phyloP scores from a whole-genome alignment of 1,140 invertebrate species.

The Microvelia longipes region DNA sequence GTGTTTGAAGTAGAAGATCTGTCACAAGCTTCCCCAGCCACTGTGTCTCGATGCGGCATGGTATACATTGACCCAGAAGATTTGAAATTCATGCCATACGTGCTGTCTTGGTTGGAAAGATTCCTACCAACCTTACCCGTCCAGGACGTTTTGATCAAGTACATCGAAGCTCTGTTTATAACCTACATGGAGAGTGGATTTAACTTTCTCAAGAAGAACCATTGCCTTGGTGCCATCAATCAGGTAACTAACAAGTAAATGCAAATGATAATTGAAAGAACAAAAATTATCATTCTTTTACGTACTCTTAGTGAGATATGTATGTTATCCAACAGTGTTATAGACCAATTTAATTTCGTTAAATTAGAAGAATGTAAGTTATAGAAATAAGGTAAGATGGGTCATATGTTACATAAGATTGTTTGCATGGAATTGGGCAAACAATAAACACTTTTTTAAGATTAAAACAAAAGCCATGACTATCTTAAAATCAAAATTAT shows the following conservation, averaged over 20 bases:
- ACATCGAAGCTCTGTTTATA: slow-evolving; percentile 43
- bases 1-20: slow-evolving; percentile 81
- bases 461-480: no score
- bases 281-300: no score
- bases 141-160: slow-evolving; percentile 36
- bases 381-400: no score
- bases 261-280: no score
- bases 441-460: no score
- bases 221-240: slow-evolving; percentile 42
- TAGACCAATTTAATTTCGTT: no score
- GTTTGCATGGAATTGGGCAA: no score
- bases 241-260: slow-evolving; percentile 37
- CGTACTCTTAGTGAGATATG: no score
- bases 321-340: no score
- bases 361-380: no score
- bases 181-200: slow-evolving; percentile 46
- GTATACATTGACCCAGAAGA: slow-evolving; percentile 75
- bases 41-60: slow-evolving; percentile 61
- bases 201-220: slow-evolving; percentile 42
- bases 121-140: slow-evolving; percentile 37
- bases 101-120: slow-evolving; percentile 61
- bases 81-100: slow-evolving; percentile 60
- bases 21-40: slow-evolving; percentile 72
- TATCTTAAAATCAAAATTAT: no score
- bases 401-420: no score